A percentile compares a stretch with the other conserved stretches of the same genome.
Conservation (phyloP, 2,797 vertebrate species). For the Eurystomus glaucurus region DNA sequence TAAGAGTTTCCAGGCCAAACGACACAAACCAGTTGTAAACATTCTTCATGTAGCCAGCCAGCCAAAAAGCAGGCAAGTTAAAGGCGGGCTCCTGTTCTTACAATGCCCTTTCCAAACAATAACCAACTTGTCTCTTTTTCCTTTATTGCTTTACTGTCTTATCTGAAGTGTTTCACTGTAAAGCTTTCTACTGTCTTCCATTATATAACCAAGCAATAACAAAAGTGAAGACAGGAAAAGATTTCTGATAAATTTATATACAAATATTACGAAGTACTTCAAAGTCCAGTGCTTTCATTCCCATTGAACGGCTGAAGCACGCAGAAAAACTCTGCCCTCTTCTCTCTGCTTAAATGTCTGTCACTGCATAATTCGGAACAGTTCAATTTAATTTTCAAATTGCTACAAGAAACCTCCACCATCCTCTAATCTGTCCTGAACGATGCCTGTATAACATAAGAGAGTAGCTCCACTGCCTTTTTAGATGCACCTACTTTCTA, state of each 20-base stretch:
- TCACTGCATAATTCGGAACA: conserved; percentile 29
- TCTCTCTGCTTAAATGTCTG: conserved; percentile 3
- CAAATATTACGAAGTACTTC: background rate
- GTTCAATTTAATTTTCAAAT: conserved; percentile 20
- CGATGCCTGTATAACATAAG: background rate
- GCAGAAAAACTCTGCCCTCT: background rate
- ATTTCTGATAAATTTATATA: background rate
- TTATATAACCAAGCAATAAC: background rate
- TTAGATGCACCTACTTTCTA: background rate
- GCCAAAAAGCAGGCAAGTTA: background rate
- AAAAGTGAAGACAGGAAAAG: background rate
- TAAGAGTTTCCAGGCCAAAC: background rate
- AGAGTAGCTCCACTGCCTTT: background rate
- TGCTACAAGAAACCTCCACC: background rate
- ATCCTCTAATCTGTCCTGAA: background rate
- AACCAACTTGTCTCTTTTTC: background rate
- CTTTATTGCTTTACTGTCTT: background rate
- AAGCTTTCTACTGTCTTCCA: background rate
- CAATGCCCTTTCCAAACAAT: background rate
- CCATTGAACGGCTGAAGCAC: background rate
- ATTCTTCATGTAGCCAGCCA: fast-evolving
- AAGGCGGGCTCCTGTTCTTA: background rate
- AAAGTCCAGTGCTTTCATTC: background rate
- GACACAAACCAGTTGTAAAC: background rate
- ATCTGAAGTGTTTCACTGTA: background rate